phyloP scores from a whole-genome alignment of 2,113 vertebrate species.

The Corythornis vintsioides region DNA sequence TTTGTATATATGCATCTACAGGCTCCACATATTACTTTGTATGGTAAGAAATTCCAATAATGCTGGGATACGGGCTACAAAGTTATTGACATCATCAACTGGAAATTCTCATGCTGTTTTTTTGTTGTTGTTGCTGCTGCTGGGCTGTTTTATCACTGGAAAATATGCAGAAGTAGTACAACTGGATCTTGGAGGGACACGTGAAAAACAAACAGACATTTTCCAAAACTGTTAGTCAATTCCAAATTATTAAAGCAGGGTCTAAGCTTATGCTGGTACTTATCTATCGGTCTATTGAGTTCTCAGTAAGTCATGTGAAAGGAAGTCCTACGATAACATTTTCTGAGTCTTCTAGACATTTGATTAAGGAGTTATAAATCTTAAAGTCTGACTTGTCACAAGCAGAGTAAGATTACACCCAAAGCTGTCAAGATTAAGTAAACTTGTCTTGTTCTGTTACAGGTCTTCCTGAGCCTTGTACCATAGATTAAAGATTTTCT shows the following conservation, averaged over 20 bases:
- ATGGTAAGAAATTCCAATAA: conserved; percentile 62
- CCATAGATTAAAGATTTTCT: conserved; percentile 84
- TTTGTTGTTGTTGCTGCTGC: conserved; percentile 14
- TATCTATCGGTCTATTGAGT: conserved; percentile 85
- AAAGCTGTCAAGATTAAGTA: conserved; percentile 89
- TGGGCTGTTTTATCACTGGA: not conserved
- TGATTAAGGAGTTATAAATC: conserved; percentile 91
- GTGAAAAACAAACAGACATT: conserved; percentile 12
- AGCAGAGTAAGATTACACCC: conserved; percentile 86
- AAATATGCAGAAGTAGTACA: not conserved
- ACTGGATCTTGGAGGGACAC: not conserved
- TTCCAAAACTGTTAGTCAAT: conserved; percentile 71
- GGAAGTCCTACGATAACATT: conserved; percentile 85
- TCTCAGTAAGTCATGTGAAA: conserved; percentile 86
- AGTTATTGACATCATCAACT: conserved; percentile 48
- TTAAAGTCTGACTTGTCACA: conserved; percentile 86
- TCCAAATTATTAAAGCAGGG: conserved; percentile 71
- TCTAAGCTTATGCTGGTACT: conserved; percentile 74
- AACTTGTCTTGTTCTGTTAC: conserved; percentile 86
- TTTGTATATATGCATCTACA: conserved; percentile 39
- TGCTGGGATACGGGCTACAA: conserved; percentile 10
- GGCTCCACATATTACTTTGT: conserved; percentile 7
- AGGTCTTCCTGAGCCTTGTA: conserved; percentile 84
- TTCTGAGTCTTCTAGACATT: conserved; percentile 87
- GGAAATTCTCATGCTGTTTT: conserved; percentile 34